Conservation (phyloP, 2,888 invertebrate genomes). For the Eilema caniola region DNA sequence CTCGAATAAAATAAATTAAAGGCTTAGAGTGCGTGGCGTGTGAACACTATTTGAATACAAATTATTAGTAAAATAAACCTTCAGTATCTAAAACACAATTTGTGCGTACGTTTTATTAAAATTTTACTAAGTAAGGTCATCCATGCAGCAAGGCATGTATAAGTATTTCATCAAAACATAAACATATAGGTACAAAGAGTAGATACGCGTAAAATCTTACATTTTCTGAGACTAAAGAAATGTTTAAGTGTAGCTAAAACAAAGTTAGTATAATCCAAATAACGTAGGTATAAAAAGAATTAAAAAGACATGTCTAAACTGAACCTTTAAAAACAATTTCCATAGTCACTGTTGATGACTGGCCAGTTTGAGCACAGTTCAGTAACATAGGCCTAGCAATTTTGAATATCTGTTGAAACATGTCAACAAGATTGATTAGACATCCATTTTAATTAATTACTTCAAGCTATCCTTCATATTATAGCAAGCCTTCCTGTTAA, state of each 20-base stretch:
- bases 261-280: background rate
- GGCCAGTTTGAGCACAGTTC: background rate
- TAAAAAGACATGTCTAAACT: background rate
- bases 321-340: background rate
- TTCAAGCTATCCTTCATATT: conserved; percentile 5
- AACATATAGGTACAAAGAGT: background rate
- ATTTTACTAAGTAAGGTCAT: too few species aligned
- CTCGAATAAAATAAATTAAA: conserved; percentile 4
- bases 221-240: too few species aligned
- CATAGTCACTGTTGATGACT: conserved; percentile 8
- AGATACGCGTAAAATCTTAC: too few species aligned
- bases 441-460: conserved; percentile 59
- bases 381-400: background rate
- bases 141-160: too few species aligned
- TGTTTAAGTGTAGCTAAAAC: too few species aligned
- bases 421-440: conserved; percentile 73
- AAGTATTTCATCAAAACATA: background rate
- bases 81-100: background rate
- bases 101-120: background rate
- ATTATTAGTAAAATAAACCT: background rate
- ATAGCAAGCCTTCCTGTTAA: conserved; percentile 9
- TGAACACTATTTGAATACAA: conserved; percentile 4
- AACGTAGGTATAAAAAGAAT: background rate
- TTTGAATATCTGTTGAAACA: conserved; percentile 43
- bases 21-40: background rate